Base-by-base conservation (phyloP, 2,113 vertebrate species). In the Mesoclemmys tuberculata region DNA sequence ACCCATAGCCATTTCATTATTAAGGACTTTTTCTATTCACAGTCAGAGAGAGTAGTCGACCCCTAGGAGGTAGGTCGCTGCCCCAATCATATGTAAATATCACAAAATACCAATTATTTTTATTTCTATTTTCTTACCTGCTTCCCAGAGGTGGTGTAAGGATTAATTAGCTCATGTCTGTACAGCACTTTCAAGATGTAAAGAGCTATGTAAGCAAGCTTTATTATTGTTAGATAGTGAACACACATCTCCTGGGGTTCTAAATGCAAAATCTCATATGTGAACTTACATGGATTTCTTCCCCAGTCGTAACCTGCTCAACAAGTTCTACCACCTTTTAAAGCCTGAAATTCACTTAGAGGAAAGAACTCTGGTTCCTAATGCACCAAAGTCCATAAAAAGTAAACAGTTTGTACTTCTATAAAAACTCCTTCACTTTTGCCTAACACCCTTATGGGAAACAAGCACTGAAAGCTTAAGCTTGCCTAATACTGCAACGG, bases 81-180 rank as follows among this genome's bases (percentile, higher is more conserved):
- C 41, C 46, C 55, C 75, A 84, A 41, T 26, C 41, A 87, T 61
- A 46, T 56, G 49, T 56, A 90, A 93, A 79, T 68, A 91, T 78
- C 78, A 85, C 58, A 90, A 85, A 64, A 51, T 14, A 46, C 51
- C 80, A 85, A 81, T 84, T 94, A 54, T 80, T 90, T 14, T 9
- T 77, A 12, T 58, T 84, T 87, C 51, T 2, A 16, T 68, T 31
- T 27, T 74, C 89, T 90, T 88, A 31, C 64, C 49, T 92, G 5
- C 58, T 90, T 88, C 81, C 81, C 88, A 90, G 46, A 88, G 58
- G 86, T 77, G 51, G 27, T 0, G 1, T 44, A 31, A 44, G 92
- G 85, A 87, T 90, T 89, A 94, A 95, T 94, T 95, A 93, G 80
- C 80, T 61, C 35, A 19, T 68, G 41, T 85, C 92, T 78, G 49